Evolutionary conservation across 2,888 invertebrate species (phyloP).

Genomic region (Nomada fabriciana): DNA sequence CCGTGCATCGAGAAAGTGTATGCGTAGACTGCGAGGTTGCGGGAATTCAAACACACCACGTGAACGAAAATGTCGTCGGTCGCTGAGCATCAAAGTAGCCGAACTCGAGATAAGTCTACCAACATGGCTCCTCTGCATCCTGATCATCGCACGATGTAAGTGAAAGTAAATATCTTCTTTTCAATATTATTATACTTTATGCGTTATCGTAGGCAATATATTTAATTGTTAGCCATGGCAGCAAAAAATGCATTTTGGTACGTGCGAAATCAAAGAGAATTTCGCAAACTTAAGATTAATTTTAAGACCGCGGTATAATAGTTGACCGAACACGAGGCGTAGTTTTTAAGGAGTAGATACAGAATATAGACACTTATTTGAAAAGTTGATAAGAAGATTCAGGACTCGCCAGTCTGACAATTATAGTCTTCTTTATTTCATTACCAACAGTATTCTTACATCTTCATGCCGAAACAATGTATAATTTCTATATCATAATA

Average conservation of each 20-base stretch:
- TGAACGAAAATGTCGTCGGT: too few species aligned
- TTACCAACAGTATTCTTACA: conserved; percentile 80
- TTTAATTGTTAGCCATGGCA: not conserved
- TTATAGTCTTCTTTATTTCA: conserved; percentile 81
- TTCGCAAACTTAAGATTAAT: not conserved
- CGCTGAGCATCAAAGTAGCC: too few species aligned
- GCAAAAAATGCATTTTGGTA: not conserved
- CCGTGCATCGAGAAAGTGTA: too few species aligned
- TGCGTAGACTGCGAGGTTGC: too few species aligned
- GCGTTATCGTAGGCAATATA: not conserved
- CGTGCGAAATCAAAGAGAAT: not conserved
- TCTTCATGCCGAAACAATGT: conserved; percentile 79
- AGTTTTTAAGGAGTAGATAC: too few species aligned
- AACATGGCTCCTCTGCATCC: too few species aligned
- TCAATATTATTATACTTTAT: not conserved
- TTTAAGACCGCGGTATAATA: too few species aligned
- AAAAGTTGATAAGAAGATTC: not conserved
- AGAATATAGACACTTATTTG: not conserved
- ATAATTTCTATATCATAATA: conserved; percentile 77
- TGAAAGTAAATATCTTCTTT: not conserved
- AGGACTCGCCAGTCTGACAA: conserved; percentile 68
- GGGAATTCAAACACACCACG: too few species aligned
- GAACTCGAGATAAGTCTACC: too few species aligned
- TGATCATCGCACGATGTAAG: not conserved
- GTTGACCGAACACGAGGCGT: too few species aligned